Evolutionary conservation across 2,113 vertebrate genomes (phyloP).

Genomic region (Oreotrochilus melanogaster): DNA sequence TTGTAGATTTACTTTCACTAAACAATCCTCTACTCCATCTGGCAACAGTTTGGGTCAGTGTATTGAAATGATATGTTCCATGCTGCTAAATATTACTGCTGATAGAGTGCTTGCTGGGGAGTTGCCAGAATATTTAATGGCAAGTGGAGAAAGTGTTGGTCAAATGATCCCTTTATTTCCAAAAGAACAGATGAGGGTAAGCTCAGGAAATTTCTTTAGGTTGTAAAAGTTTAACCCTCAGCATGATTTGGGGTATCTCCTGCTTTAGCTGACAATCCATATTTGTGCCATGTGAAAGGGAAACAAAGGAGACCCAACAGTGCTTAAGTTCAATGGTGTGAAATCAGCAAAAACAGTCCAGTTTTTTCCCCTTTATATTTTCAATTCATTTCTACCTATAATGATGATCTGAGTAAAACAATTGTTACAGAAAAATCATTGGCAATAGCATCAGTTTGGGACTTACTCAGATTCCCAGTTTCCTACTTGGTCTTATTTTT

Average conservation of each 20-base stretch:
- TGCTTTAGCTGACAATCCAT: not conserved
- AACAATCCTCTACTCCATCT: not conserved
- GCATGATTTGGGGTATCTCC: not conserved
- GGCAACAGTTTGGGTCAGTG: not conserved
- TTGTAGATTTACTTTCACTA: not conserved
- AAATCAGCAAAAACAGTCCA: not conserved
- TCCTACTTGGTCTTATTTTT: not conserved
- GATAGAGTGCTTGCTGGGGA: not conserved
- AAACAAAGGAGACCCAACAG: not conserved
- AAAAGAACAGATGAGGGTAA: conserved; percentile 29
- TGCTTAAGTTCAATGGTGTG: not conserved
- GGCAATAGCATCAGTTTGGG: not conserved
- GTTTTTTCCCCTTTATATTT: not conserved
- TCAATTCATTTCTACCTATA: not conserved
- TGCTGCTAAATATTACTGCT: conserved; percentile 8
- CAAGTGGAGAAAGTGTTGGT: not conserved
- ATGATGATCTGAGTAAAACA: not conserved
- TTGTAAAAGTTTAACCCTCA: conserved; percentile 15
- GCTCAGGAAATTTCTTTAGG: conserved; percentile 11
- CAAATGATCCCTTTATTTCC: conserved; percentile 37
- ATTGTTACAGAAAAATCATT: not conserved
- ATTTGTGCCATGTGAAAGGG: not conserved
- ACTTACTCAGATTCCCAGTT: not conserved
- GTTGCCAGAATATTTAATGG: conserved; percentile 41
- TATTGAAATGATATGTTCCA: not conserved